phyloP scores from a whole-genome alignment of 2,113 vertebrate genomes.

The Trachemys scripta region DNA sequence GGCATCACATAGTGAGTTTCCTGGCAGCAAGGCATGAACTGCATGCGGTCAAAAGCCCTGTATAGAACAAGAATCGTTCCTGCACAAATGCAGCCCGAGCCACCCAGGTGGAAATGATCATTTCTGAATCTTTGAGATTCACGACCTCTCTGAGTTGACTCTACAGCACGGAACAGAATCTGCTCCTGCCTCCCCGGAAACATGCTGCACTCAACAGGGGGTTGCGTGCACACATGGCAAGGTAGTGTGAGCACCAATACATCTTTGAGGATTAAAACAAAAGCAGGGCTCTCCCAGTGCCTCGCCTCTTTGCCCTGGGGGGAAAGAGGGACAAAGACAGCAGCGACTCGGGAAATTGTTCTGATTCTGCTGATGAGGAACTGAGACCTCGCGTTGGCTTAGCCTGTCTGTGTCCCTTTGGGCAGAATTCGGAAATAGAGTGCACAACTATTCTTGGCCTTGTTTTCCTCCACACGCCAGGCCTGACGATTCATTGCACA shows the following conservation, averaged over 20 bases:
- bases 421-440: background rate
- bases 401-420: background rate
- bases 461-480: background rate
- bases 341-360: background rate
- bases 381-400: background rate
- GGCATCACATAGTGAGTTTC: background rate
- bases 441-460: background rate
- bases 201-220: background rate
- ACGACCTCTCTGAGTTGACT: background rate
- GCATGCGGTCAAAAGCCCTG: background rate
- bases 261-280: background rate
- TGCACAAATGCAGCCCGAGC: background rate
- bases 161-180: background rate
- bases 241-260: background rate
- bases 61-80: background rate
- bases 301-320: background rate
- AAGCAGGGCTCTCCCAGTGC: background rate
- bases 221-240: too few relatives aligned
- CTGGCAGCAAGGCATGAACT: background rate
- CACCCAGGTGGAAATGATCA: background rate
- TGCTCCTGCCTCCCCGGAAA: background rate
- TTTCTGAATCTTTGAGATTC: background rate
- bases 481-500: background rate
- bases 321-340: too few relatives aligned
- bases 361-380: background rate